A percentile compares a stretch with the other conserved stretches of the same genome.
These are phyloP conservation scores for Mus spicilegus DNA, from an alignment of 2,113 vertebrate species.

Conservation along the genomic window DNA sequence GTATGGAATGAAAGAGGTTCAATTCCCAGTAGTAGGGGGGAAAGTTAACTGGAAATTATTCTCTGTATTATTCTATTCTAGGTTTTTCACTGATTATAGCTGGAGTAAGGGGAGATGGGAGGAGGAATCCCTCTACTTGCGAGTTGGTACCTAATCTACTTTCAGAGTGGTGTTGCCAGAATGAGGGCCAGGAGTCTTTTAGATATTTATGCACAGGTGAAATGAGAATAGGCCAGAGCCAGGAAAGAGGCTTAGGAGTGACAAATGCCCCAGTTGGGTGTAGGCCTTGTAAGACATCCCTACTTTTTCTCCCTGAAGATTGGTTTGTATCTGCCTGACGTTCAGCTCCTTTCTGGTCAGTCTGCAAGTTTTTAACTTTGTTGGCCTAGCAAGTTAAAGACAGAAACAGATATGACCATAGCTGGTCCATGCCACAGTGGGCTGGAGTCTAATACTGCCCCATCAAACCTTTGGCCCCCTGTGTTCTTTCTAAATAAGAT, in stretches of 20 bases:
- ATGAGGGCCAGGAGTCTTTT: neutral
- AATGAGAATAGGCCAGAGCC: neutral
- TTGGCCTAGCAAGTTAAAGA: neutral
- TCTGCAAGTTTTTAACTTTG: constrained; percentile 2
- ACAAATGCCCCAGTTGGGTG: neutral
- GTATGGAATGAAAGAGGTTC: neutral
- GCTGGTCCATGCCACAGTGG: neutral
- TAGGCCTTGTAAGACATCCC: neutral
- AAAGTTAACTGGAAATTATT: neutral
- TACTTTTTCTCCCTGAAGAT: neutral
- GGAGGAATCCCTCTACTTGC: neutral
- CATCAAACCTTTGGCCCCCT: neutral
- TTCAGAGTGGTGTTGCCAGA: neutral
- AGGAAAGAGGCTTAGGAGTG: neutral
- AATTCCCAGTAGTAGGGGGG: neutral
- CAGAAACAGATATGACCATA: neutral
- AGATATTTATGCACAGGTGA: neutral
- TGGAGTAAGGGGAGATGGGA: neutral
- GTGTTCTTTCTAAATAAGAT: constrained; percentile 30
- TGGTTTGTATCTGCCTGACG: neutral
- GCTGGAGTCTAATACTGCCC: neutral
- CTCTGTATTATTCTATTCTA: constrained; percentile 3
- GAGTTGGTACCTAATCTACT: neutral
- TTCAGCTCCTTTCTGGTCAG: neutral
- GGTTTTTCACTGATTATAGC: neutral